Conservation (phyloP, 2,888 invertebrate genomes). For the Ellobium chinense region DNA sequence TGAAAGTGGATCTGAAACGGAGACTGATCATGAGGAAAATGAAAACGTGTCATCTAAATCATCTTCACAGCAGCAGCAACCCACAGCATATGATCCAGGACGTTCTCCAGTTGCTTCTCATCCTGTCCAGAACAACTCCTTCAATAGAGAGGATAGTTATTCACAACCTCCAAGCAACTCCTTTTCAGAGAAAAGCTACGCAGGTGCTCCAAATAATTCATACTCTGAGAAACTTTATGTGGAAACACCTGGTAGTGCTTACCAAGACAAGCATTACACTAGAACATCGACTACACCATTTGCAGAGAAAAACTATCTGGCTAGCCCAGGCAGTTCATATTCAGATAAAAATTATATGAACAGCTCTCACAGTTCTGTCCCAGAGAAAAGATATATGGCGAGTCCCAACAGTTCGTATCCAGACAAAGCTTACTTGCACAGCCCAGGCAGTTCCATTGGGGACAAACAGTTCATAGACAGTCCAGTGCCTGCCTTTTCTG, state of each 20-base stretch:
- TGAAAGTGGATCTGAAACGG: constrained; percentile 42
- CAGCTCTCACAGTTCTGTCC: not conserved
- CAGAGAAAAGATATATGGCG: constrained; percentile 4
- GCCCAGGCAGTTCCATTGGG: constrained; percentile 10
- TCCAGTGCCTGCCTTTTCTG: constrained; percentile 17
- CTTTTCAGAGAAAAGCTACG: constrained; percentile 22
- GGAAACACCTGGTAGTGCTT: constrained; percentile 12
- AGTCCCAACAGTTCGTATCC: constrained; percentile 8
- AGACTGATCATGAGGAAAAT: constrained; percentile 34
- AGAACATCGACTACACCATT: constrained; percentile 19
- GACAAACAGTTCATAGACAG: constrained; percentile 33
- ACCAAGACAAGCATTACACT: constrained; percentile 23
- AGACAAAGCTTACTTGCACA: constrained; percentile 14
- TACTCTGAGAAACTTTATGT: constrained; percentile 30
- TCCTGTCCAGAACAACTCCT: constrained; percentile 5
- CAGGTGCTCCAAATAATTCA: not conserved
- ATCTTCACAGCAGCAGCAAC: not conserved
- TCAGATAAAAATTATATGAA: constrained; percentile 30
- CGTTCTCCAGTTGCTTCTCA: not conserved
- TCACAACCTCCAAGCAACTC: constrained; percentile 3
- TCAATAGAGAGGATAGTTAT: not conserved
- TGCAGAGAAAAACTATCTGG: constrained; percentile 24
- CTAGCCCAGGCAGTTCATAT: constrained; percentile 26
- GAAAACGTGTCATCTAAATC: constrained; percentile 10
- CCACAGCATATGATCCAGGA: constrained; percentile 18